Evolutionary conservation across 2,113 vertebrate genomes (phyloP).

Genomic region (Uria lomvia): DNA sequence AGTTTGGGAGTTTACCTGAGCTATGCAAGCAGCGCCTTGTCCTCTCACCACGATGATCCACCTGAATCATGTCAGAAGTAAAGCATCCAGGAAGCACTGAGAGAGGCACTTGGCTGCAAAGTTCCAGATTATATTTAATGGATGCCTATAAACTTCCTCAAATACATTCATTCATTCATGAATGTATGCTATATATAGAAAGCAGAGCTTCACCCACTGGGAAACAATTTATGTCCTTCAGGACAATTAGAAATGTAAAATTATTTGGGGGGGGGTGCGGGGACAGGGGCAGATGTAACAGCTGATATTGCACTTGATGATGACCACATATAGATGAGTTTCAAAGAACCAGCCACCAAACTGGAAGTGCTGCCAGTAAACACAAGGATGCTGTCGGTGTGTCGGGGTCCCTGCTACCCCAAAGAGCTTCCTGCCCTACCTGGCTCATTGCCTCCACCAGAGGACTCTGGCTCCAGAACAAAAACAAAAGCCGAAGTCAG

Average conservation of each 20-base stretch:
- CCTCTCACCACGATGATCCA: neutral
- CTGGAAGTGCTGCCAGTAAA: neutral
- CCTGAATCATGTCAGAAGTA: neutral
- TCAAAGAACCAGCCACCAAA: neutral
- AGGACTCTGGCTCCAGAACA: neutral
- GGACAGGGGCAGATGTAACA: neutral
- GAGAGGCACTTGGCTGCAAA: neutral
- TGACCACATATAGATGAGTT: neutral
- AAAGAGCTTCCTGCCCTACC: neutral
- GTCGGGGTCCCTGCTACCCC: neutral
- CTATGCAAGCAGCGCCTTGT: neutral
- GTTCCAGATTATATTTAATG: neutral
- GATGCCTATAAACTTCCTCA: neutral
- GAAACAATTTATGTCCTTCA: neutral
- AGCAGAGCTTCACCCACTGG: neutral
- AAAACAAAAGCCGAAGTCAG: neutral
- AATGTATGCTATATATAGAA: too few species aligned
- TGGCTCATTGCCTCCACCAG: neutral
- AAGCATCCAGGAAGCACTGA: neutral
- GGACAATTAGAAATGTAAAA: neutral
- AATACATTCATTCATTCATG: neutral
- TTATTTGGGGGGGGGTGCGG: fast-evolving
- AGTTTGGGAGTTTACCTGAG: neutral
- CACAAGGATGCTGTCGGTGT: neutral
- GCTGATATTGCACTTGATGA: neutral